Base-by-base conservation (phyloP, 2,888 invertebrate genomes). In the Xestia sexstrigata region DNA sequence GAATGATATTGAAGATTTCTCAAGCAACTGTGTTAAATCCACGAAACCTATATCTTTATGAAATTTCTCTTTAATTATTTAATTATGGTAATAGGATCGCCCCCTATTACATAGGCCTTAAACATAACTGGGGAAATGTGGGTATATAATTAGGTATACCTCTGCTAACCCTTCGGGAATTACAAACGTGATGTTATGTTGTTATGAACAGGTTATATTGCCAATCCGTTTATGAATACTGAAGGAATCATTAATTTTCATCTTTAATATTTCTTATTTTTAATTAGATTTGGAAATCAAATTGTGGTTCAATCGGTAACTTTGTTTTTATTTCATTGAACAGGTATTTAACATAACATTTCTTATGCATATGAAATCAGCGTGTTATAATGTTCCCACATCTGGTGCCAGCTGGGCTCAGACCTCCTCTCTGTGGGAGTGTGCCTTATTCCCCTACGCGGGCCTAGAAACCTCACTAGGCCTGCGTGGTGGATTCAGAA, bases 1-100 rank as follows among this genome's bases (percentile, higher is more conserved):
- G 75, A 81, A 88, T 85, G 55, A 74, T 81, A 52, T 67, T 67
- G 55, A 77, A 78, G 65, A 75, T 42, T 60, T 55, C 30, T 52
- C 45, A 42, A 72, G 26, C 13, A 63, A 58, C 60, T 9, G 42
- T 20, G 17, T 23, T 23, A 45, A 20, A 58, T 0, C 2, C 17
- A 20, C 17, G 8, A 17, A 49, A 62, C 23, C 11, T n/a, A 4
- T 23, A 17, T 35, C 8, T 20, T 26, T 15, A 26, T 17, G 2
- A 58, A 58, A 4, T 47, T n/a, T 58, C 9, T 4, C 8, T 30
- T 39, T n/a, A 68, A 49, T 23, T 49, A 20, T 8, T 23, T 49
- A 7, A 49, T 49, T 49, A 49, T 49, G 23, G 2, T 3, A 49
- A 9, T 49, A 23, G 23, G 23, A 0, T 49, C 0, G 8, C 2